Percentiles rank a stretch among this genome's conserved stretches.
Evolutionary conservation across 2,113 vertebrate genomes (phyloP).

Genomic region (Odontophorus gujanensis): DNA sequence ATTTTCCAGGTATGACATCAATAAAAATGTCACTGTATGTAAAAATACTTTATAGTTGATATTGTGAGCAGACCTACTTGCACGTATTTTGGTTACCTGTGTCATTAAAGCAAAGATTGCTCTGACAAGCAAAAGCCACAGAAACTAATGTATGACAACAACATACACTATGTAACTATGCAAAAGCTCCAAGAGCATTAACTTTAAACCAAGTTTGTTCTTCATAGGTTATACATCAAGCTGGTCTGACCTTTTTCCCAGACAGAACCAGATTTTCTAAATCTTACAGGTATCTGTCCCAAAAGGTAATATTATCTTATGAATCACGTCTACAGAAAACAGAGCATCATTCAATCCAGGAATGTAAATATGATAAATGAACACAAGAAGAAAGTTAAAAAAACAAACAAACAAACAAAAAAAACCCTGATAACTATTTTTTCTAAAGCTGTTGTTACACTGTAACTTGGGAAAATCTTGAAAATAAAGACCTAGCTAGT

Average conservation of each 20-base stretch:
- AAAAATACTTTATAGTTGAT: not conserved
- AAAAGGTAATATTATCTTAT: not conserved
- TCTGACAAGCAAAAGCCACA: not conserved
- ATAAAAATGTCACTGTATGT: not conserved
- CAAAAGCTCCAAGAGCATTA: not conserved
- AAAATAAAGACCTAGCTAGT: not conserved
- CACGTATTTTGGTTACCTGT: not conserved
- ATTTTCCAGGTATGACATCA: not conserved
- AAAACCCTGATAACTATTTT: not conserved
- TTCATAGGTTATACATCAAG: not conserved
- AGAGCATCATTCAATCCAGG: not conserved
- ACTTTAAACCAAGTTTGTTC: not conserved
- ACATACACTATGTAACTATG: not conserved
- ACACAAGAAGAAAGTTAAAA: not conserved
- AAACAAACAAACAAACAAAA: no score
- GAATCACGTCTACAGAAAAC: not conserved
- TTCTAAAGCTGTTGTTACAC: not conserved
- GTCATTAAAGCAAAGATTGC: not conserved
- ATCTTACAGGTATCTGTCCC: not conserved
- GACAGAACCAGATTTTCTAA: not conserved
- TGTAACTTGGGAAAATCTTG: not conserved
- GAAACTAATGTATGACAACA: not conserved
- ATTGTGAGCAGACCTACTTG: not conserved
- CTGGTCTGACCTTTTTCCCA: not conserved
- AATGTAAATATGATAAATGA: accelerated